Base-by-base conservation (phyloP, 2,888 invertebrate species). In the Amphiduros pacificus region DNA sequence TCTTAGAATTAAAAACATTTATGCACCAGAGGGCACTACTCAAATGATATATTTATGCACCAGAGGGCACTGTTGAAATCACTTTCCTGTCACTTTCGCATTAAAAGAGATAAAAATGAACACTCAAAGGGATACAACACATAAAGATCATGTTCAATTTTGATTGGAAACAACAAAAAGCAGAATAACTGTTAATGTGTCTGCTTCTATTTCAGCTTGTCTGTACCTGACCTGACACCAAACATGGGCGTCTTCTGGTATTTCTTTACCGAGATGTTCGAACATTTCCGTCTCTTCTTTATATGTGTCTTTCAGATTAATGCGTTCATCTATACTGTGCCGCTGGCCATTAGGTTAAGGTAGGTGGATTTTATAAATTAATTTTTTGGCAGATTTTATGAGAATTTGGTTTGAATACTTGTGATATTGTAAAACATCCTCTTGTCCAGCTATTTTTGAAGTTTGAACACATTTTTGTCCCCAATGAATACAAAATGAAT, bases 231-330 rank as follows among this genome's bases (percentile, higher is more conserved):
- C 82, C 85, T 98, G 68, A 91, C 93, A 73, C 99, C 99, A 27
- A 99, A 99, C 80, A 91, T 96, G 73, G 99, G 99, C 0, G 85
- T 99, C 1, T 99, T 97, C 83, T 99, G 99, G 99, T 99, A 99
- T 79, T 98, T 99, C 84, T 99, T 99, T 83, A 97, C 96, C 0
- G 98, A 99, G 86, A 96, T 98, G 94, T 99, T 99, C 86, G 97
- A 98, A 75, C 98, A 99, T 83, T 99, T 99, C 78, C 89, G 95
- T 55, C 87, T 91, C 65, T 88, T 99, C 75, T 99, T 99, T 84
- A 89, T 97, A 27, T 94, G 91, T 78, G 93, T 96, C 69, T 98
- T 99, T 82, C 98, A 98, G 87, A 90, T 99, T 72, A 97, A 98
- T 83, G 93, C 92, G 3, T 88, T 95, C 60, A 85, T 99, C 54